phyloP scores from a whole-genome alignment of 1,140 invertebrate genomes.

The Drosophila kanapiae region DNA sequence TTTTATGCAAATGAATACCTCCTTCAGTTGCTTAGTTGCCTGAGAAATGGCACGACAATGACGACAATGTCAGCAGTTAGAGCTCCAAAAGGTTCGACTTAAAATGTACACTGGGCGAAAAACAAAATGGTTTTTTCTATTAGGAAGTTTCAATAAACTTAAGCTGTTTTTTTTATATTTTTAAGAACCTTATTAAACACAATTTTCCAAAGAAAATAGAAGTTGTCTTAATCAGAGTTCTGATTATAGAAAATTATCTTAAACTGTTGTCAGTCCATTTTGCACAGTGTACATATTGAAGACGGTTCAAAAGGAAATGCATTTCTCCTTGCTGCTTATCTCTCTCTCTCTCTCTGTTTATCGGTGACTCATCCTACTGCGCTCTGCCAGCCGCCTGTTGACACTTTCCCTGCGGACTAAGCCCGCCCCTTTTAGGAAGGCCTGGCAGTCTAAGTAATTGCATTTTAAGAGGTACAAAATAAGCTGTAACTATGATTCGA shows the following conservation, averaged over 20 bases:
- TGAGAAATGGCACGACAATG: conserved; percentile 47
- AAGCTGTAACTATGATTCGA: conserved; percentile 13
- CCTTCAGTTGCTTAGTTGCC: conserved; percentile 37
- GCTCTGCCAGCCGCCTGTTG: conserved; percentile 5
- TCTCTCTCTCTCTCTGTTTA: background rate
- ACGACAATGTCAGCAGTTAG: conserved; percentile 14
- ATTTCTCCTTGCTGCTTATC: background rate
- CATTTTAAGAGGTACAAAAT: conserved; percentile 9
- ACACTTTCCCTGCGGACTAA: conserved; percentile 12
- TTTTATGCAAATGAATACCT: conserved; percentile 46
- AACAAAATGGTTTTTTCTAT: no score
- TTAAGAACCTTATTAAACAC: background rate
- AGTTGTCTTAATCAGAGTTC: no score
- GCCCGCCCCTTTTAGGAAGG: background rate
- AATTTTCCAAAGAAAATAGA: no score
- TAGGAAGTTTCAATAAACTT: no score
- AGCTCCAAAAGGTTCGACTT: background rate
- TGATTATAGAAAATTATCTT: no score
- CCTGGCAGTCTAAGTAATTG: conserved; percentile 40
- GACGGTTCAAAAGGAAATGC: background rate
- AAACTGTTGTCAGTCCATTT: no score
- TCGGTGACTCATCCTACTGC: background rate
- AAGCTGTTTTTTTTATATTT: background rate
- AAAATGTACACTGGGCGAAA: background rate
- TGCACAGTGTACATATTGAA: background rate